A percentile compares a stretch with the other conserved stretches of the same genome.
Conservation (phyloP, 2,888 invertebrate genomes). For the Desoria tigrina region DNA sequence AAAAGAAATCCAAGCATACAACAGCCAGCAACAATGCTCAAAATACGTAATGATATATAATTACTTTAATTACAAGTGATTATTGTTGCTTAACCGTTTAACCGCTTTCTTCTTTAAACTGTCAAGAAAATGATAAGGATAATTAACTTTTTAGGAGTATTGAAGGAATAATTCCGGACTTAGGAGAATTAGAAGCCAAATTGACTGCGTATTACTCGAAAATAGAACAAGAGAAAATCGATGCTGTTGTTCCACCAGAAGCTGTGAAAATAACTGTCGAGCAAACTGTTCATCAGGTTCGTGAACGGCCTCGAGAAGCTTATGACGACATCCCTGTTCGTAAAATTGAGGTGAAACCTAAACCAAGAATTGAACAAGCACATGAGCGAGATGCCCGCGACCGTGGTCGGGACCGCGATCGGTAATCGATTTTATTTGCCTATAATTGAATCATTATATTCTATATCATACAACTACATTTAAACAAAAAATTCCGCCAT, state of each 20-base stretch:
- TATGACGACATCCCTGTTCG: constrained; percentile 32
- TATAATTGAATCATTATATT: too few species aligned
- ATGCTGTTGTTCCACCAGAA: constrained; percentile 22
- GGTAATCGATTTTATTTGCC: too few species aligned
- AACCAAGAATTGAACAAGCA: not conserved
- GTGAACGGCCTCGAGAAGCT: constrained; percentile 9
- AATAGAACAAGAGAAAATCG: constrained; percentile 67
- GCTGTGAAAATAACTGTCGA: constrained; percentile 26
- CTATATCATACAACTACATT: too few species aligned
- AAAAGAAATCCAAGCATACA: constrained; percentile 40
- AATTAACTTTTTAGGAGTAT: constrained; percentile 11
- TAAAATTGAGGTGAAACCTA: constrained; percentile 29
- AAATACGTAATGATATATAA: constrained; percentile 22
- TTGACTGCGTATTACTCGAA: constrained; percentile 76
- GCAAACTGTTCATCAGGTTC: not conserved
- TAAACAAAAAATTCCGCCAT: too few species aligned
- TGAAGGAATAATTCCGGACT: constrained; percentile 64
- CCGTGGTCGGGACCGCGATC: too few species aligned
- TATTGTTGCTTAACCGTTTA: too few species aligned
- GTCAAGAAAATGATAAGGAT: too few species aligned
- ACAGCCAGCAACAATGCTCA: not conserved
- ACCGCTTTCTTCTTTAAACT: too few species aligned
- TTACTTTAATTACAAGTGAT: too few species aligned
- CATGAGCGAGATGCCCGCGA: too few species aligned
- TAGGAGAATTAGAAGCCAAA: constrained; percentile 75